Percentiles rank a stretch among this genome's conserved stretches.
These are phyloP conservation scores for Neoitamus cyanurus DNA, from an alignment of 2,888 invertebrate species.

Conservation along the genomic window DNA sequence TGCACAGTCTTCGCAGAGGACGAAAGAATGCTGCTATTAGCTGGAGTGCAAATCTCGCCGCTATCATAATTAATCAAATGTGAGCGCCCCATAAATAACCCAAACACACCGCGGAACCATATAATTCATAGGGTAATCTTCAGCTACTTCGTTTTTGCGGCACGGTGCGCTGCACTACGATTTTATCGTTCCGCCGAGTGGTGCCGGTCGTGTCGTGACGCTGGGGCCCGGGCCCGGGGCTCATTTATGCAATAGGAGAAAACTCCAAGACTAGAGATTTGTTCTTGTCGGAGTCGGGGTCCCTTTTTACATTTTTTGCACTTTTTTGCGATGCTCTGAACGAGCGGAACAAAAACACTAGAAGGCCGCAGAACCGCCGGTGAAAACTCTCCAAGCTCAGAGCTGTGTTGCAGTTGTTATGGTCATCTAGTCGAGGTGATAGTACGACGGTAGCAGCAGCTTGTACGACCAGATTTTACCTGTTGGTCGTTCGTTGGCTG, in stretches of 20 bases:
- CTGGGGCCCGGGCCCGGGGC: not conserved
- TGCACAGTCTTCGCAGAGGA: not conserved
- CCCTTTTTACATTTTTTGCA: not conserved
- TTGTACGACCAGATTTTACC: slow-evolving; percentile 17
- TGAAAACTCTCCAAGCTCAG: not conserved
- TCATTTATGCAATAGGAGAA: slow-evolving; percentile 9
- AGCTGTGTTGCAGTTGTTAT: not conserved
- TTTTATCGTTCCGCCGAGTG: slow-evolving; percentile 10
- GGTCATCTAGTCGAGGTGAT: not conserved
- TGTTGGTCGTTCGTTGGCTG: not conserved
- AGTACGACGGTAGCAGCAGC: not conserved
- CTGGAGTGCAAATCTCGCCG: slow-evolving; percentile 14
- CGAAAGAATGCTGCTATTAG: slow-evolving; percentile 4
- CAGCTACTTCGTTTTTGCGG: slow-evolving; percentile 33
- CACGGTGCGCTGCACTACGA: not conserved
- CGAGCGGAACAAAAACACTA: not conserved
- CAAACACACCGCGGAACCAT: slow-evolving; percentile 29
- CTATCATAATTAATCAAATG: slow-evolving; percentile 38
- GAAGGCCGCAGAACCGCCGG: not conserved
- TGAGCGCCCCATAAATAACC: slow-evolving; percentile 40
- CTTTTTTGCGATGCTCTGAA: not conserved
- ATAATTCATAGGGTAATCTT: slow-evolving; percentile 36
- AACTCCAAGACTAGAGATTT: slow-evolving; percentile 9
- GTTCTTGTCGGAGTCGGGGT: not conserved
- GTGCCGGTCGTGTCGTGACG: not conserved